Evolutionary conservation across 2,113 vertebrate genomes (phyloP).

Genomic region (Ammodytes marinus): DNA sequence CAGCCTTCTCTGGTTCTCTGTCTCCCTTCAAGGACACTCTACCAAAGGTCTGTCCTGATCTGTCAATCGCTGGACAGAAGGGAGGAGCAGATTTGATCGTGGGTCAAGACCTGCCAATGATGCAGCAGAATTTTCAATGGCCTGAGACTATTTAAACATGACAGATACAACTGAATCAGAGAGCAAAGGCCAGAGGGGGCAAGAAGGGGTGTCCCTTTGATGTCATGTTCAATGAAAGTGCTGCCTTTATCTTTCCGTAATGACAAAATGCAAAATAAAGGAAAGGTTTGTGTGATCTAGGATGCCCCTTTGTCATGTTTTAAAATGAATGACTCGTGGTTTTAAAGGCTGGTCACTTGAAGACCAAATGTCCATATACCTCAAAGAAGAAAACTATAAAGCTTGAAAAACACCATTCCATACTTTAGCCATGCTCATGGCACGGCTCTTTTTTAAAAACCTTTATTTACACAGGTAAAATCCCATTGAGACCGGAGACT

Average conservation of each 20-base stretch:
- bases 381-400: too few species aligned
- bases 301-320: not conserved
- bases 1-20: not conserved
- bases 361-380: not conserved
- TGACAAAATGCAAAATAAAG: not conserved
- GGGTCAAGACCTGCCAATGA: slow-evolving; percentile 32
- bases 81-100: not conserved
- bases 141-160: slow-evolving; percentile 4
- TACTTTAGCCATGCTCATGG: too few species aligned
- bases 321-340: not conserved
- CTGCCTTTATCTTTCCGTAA: not conserved
- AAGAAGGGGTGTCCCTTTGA: not conserved
- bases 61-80: slow-evolving; percentile 25
- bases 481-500: too few species aligned
- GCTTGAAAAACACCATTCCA: too few species aligned
- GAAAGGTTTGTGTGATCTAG: not conserved
- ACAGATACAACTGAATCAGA: slow-evolving; percentile 8
- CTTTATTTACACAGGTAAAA: too few species aligned
- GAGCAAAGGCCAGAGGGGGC: slow-evolving; percentile 4
- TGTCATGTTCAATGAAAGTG: slow-evolving; percentile 10
- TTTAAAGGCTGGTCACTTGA: not conserved
- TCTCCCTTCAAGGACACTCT: slow-evolving; percentile 2
- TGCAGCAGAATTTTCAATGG: slow-evolving; percentile 42
- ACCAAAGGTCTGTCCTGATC: slow-evolving; percentile 24
- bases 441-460: too few species aligned